Evolutionary conservation across 2,797 vertebrate genomes (phyloP).

Genomic region (Arctocebus calabarensis): DNA sequence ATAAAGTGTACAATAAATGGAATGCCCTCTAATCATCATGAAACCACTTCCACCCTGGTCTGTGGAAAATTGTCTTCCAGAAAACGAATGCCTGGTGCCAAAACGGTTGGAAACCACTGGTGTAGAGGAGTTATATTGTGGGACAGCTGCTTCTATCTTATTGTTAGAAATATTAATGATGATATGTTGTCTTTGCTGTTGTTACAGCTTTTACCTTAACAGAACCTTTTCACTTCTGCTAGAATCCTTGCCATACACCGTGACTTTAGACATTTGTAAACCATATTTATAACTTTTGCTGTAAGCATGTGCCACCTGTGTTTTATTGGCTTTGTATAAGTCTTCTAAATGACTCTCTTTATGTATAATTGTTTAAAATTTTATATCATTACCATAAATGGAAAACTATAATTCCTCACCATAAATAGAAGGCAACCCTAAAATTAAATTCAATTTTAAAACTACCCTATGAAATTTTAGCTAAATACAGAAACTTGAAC

Average conservation of each 20-base stretch:
- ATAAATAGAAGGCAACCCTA: slow-evolving; percentile 61
- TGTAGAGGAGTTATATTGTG: background rate
- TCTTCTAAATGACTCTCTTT: slow-evolving; percentile 59
- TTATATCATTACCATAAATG: slow-evolving; percentile 52
- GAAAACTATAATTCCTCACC: slow-evolving; percentile 61
- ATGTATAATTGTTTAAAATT: background rate
- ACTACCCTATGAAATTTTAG: slow-evolving; percentile 23
- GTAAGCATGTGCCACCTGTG: background rate
- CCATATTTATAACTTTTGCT: background rate
- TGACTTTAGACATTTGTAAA: background rate
- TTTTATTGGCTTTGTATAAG: background rate
- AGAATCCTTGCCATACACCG: accelerated
- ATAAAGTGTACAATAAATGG: too few species aligned
- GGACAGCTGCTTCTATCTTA: background rate
- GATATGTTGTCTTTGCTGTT: background rate
- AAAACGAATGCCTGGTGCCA: too few species aligned
- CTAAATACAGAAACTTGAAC: slow-evolving; percentile 55
- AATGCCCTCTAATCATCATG: too few species aligned
- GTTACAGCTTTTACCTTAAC: background rate
- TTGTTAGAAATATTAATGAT: background rate
- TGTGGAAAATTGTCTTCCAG: too few species aligned
- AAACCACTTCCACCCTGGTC: too few species aligned
- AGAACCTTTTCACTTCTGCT: background rate
- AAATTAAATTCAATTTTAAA: slow-evolving; percentile 69
- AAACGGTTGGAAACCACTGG: too few species aligned